Percentiles rank a stretch among this genome's conserved stretches.
These are phyloP conservation scores for Andricus grossulariae DNA, from an alignment of 1,140 invertebrate species.

Conservation along the genomic window DNA sequence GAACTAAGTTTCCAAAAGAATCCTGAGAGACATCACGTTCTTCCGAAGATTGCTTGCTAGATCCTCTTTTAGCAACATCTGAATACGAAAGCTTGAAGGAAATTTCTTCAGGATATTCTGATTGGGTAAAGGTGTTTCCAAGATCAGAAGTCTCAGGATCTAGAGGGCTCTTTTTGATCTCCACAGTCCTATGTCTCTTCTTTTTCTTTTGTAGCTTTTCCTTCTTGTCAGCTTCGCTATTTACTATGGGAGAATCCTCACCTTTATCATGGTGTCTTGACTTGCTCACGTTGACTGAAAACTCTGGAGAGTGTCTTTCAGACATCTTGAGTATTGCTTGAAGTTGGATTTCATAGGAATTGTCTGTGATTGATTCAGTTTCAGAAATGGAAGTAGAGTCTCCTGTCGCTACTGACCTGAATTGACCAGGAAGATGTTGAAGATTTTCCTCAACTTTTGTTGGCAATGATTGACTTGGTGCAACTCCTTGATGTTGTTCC, in stretches of 20 bases:
- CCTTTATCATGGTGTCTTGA: neutral
- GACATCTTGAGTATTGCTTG: conserved; percentile 68
- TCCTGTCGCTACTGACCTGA: neutral
- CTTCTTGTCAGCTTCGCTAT: conserved; percentile 32
- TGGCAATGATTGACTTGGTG: neutral
- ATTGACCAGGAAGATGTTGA: neutral
- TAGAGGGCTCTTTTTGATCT: conserved; percentile 37
- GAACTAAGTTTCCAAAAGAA: conserved; percentile 8
- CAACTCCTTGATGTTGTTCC: neutral
- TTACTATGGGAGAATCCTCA: neutral
- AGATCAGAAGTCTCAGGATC: neutral
- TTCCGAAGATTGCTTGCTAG: conserved; percentile 33
- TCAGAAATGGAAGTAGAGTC: conserved; percentile 44
- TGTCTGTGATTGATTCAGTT: conserved; percentile 56
- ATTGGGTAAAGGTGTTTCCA: neutral
- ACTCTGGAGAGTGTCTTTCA: conserved; percentile 59
- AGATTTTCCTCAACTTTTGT: neutral
- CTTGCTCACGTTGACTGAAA: conserved; percentile 35
- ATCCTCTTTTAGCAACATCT: conserved; percentile 53
- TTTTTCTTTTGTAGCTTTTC: conserved; percentile 54
- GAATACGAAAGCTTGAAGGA: conserved; percentile 55
- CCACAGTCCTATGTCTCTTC: conserved; percentile 52
- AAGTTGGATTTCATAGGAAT: conserved; percentile 68
- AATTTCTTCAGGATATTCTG: conserved; percentile 40
- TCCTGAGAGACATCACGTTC: conserved; percentile 23